Conservation (phyloP, 2,888 invertebrate genomes). For the Phragmatobia fuliginosa region DNA sequence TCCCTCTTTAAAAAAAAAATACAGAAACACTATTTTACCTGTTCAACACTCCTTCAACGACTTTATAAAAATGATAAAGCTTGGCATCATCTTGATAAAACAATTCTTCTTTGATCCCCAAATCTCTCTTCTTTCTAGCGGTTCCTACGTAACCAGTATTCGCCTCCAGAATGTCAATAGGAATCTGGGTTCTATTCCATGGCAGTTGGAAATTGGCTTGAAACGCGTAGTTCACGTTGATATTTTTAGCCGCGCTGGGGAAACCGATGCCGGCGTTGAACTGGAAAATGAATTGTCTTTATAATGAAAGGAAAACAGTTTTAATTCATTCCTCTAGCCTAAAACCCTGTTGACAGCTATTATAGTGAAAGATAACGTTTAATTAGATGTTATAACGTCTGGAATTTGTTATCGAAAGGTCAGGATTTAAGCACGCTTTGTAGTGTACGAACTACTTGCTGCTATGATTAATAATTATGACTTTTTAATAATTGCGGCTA, state of each 20-base stretch:
- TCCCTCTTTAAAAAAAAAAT: too few species aligned
- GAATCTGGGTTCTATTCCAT: conserved; percentile 79
- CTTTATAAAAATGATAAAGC: conserved; percentile 77
- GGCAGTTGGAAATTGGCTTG: conserved; percentile 82
- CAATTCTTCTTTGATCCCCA: conserved; percentile 33
- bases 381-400: background rate
- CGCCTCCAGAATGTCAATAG: conserved; percentile 71
- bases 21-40: too few species aligned
- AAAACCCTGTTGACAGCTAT: background rate
- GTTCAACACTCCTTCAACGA: conserved; percentile 68
- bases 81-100: conserved; percentile 70
- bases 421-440: background rate
- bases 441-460: background rate
- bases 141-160: conserved; percentile 69
- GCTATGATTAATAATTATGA: too few species aligned
- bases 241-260: conserved; percentile 68
- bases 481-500: too few species aligned
- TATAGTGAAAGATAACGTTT: background rate
- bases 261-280: conserved; percentile 76
- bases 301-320: background rate
- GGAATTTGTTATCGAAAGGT: background rate
- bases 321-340: background rate
- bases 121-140: conserved; percentile 67
- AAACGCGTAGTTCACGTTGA: conserved; percentile 78
- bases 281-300: conserved; percentile 58